Base-by-base conservation (phyloP, 1,140 invertebrate genomes). In the Lordiphosa collinella region DNA sequence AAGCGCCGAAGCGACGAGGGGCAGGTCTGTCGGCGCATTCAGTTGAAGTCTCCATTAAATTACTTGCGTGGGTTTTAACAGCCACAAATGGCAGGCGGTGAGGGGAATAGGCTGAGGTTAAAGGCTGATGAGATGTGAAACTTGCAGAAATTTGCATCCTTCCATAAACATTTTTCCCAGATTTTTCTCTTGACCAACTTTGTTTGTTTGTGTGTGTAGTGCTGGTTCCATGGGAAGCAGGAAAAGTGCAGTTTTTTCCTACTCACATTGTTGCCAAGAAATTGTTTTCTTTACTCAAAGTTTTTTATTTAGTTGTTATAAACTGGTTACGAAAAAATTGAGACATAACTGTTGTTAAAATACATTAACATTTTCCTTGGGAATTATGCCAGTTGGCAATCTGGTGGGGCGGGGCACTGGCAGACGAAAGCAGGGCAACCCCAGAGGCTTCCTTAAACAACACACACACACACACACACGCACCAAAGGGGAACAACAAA, bases 331-430 rank as follows among this genome's bases (percentile, higher is more conserved):
- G n/a, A 41, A 40, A 32, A 65, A 70, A 70, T 70, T 70, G 63
- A 70, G 67, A 66, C 67, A 70, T 66, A 70, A 62, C 67, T 66
- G 62, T 70, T 53, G 55, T 48, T 64, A 56, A 61, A 61, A 44
- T 57, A 60, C 47, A 70, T 66, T 66, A 70, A 70, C 61, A 70
- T 70, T 70, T 70, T 70, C 67, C 63, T 56, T 67, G 67, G 67
- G 67, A 70, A 70, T 66, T 67, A 67, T 70, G 67, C 61, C 63
- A 70, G 67, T 70, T 61, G 67, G 48, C 32, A 9, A 16, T 3
- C 4, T 13, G 7, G n/a, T 5, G 12, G 8, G 31, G 10, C 8
- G 8, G 43, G 43, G n/a, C n/a, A 48, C 6, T 9, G 25, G 11
- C 11, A 10, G 25, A n/a, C 3, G 6, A 32, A 13, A 14, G 32